Evolutionary conservation across 2,113 vertebrate genomes (phyloP).

Genomic region (Phodopus roborovskii): DNA sequence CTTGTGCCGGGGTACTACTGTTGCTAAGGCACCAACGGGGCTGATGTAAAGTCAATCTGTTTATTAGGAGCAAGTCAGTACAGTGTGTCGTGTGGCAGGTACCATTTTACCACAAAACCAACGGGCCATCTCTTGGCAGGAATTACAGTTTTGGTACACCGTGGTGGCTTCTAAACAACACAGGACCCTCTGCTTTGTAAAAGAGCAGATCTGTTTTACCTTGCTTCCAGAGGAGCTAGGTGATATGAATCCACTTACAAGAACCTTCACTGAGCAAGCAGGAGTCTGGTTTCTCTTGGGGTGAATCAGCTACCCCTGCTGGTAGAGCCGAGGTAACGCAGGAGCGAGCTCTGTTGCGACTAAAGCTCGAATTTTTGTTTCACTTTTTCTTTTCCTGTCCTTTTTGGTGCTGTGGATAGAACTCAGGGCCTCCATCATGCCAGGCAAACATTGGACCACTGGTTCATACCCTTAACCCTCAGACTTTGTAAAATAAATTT

Average conservation of each 20-base stretch:
- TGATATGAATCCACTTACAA: neutral
- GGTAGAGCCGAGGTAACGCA: neutral
- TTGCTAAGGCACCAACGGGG: neutral
- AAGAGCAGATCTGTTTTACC: neutral
- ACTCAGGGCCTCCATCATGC: neutral
- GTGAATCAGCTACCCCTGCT: conserved; percentile 12
- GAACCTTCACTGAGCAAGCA: neutral
- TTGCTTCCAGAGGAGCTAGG: neutral
- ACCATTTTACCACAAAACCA: neutral
- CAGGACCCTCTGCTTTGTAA: neutral
- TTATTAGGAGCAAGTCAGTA: neutral
- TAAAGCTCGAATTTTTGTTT: neutral
- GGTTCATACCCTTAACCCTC: neutral
- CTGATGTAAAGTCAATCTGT: neutral
- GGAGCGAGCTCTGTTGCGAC: neutral
- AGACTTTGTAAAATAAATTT: neutral
- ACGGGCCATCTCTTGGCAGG: neutral
- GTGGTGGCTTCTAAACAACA: neutral
- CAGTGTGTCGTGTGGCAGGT: neutral
- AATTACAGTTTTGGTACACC: neutral
- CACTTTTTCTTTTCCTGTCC: neutral
- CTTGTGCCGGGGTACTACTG: neutral
- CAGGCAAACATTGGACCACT: neutral
- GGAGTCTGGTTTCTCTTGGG: neutral
- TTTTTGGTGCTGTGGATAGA: neutral